Evolutionary conservation across 2,797 vertebrate genomes (phyloP), one percentile per base, ranked within the genome.

Genomic region (Botia kubotai): DNA sequence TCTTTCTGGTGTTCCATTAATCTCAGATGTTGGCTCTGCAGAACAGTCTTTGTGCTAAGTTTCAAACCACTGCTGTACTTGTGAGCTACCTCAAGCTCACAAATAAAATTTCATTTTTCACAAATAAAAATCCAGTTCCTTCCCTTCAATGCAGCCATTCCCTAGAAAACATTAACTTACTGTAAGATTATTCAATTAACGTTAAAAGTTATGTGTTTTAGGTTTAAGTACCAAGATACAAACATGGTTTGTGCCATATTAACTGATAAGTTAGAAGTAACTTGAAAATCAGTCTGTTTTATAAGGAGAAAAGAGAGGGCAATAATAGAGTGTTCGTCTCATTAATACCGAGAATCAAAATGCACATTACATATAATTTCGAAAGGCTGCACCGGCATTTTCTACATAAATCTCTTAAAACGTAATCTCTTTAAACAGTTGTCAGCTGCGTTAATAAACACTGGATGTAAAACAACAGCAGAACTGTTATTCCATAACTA

Each of bases 111-210:
- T 90, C n/a, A n/a, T n/a, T n/a, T n/a, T n/a, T n/a, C n/a, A n/a
- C n/a, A n/a, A n/a, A n/a, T n/a, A n/a, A n/a, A n/a, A n/a, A n/a
- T 98, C 96, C 91, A 99, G 92, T 86, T 99, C 97, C 87, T 96
- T 97, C 23, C 96, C 97, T 93, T 98, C 97, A 4, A 99, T 98
- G 88, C 95, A 99, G 8, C 97, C 97, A 75, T 99, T 98, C 87
- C 97, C 97, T 99, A 88, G 3, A 43, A 84, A 80, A 81, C 85
- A 33, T 75, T 75, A 79, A 87, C 14, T 8, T 43, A 8, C 8
- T 43, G 7, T 43, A 43, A 10, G 39, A 43, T 11, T 2, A 8
- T 43, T 39, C 10, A 8, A 43, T 43, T 43, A 43, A 43, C 39
- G 10, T 43, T 8, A 43, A 43, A 43, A 6, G 1, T 43, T 8